These are phyloP conservation scores for Nothocercus nigrocapillus DNA, from an alignment of 2,113 vertebrate species.

Conservation along the genomic window DNA sequence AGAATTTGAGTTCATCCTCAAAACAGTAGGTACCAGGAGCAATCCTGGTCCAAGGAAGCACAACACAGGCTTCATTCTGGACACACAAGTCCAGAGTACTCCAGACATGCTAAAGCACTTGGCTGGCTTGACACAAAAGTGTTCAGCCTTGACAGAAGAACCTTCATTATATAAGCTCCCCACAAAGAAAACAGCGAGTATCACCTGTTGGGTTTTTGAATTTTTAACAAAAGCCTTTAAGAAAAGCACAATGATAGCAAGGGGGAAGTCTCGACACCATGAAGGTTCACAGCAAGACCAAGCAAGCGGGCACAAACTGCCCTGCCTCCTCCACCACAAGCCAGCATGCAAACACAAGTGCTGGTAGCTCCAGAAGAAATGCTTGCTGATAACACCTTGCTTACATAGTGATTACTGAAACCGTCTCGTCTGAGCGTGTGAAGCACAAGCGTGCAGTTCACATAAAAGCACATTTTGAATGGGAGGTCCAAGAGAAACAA, in stretches of 20 bases:
- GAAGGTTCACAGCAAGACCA: background rate
- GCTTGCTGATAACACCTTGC: background rate
- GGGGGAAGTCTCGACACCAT: background rate
- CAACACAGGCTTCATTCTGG: background rate
- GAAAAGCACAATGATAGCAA: background rate
- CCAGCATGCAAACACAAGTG: background rate
- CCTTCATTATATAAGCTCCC: background rate
- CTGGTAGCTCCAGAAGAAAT: background rate
- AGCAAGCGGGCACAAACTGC: background rate
- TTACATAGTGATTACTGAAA: background rate
- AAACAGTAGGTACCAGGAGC: background rate
- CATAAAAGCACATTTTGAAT: background rate
- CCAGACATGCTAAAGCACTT: background rate
- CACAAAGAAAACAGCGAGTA: background rate
- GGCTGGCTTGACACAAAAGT: background rate
- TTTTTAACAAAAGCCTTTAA: background rate
- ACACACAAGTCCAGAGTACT: background rate
- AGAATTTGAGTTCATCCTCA: background rate
- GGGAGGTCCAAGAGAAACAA: background rate
- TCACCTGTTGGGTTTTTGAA: background rate
- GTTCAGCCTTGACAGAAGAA: background rate
- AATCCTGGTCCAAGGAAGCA: background rate
- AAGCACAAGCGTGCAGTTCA: background rate
- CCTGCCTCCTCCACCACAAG: background rate
- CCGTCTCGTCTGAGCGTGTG: background rate